Evolutionary conservation across 2,888 invertebrate species (phyloP).

Genomic region (Nemapogon koenigi): DNA sequence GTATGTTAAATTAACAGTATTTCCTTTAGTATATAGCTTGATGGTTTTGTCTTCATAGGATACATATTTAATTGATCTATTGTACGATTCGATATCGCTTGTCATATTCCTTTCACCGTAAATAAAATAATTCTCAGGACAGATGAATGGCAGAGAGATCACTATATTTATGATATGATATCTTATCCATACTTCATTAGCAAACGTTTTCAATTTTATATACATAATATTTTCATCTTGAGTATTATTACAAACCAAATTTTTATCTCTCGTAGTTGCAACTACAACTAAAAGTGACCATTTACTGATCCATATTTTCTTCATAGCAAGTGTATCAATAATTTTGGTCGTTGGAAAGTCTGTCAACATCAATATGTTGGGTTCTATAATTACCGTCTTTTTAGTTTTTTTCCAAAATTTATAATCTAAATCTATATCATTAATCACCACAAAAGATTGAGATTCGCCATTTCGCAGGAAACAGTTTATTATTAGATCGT

Average conservation of each 20-base stretch:
- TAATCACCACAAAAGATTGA: constrained; percentile 1
- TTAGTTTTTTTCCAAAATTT: neutral
- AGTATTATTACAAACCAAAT: constrained; percentile 22
- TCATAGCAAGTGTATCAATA: constrained; percentile 15
- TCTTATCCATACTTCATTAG: constrained; percentile 29
- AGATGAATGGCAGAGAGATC: constrained; percentile 26
- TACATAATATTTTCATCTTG: constrained; percentile 4
- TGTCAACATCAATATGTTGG: constrained; percentile 21
- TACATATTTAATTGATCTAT: constrained; percentile 26
- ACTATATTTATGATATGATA: constrained; percentile 21
- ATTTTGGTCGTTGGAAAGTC: constrained; percentile 18
- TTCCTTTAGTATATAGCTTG: constrained; percentile 12
- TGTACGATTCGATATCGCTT: constrained; percentile 16
- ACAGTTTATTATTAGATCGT: neutral
- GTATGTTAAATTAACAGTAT: constrained; percentile 19
- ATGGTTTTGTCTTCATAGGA: constrained; percentile 15
- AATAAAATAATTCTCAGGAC: constrained; percentile 22
- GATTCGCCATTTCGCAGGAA: constrained; percentile 1
- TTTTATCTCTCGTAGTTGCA: constrained; percentile 19
- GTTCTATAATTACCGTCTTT: neutral
- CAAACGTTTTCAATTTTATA: constrained; percentile 20
- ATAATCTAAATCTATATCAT: constrained; percentile 1
- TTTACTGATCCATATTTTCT: constrained; percentile 8
- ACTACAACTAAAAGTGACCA: constrained; percentile 24
- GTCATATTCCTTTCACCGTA: constrained; percentile 23